Evolutionary conservation across 2,797 vertebrate genomes (phyloP), one percentile per base, ranked within the genome.

Genomic region (Sebastes miniatus): DNA sequence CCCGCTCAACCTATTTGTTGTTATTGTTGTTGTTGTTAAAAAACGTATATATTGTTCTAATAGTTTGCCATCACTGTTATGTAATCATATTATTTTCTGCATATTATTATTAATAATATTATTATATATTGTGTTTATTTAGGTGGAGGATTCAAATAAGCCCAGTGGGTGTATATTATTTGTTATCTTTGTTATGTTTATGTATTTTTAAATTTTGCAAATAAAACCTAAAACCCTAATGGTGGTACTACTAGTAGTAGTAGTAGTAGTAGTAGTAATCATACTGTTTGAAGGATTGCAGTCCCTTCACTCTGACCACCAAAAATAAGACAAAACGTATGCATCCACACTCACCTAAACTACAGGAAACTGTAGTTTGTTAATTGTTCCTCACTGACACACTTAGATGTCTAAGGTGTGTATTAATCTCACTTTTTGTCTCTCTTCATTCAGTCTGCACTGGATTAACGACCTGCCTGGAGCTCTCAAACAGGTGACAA

Each of bases 401-500:
- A 56, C 11, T 62, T 62, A 5, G 11, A 22, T 64, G 32, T 36
- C 32, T 13, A 14, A 3, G 1, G 10, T n/a, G 31, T 32, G 39
- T 36, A 10, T 56, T 11, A 20, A 64, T 79, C 10, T 52, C 50
- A 6, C 4, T 4, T 3, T 13, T 13, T 25, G 16, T 9, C 13
- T 79, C 10, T 82, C 27, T 3, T 82, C n/a, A 25, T 8, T 50
- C 91, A 99, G 98, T 73, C 95, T 99, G 76, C 98, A 99, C 83
- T 99, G 98, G 98, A 96, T 97, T 67, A 99, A 99, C 78, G 97
- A 99, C 87, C 97, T 99, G 85, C 98, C 98, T 11, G 95, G 93
- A 87, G 96, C 97, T 6, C 96, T 99, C 84, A 94, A 71, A 93
- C 97, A 99, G 98, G 98, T 99, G 56, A 85, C 77, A 7, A 47